Evolutionary conservation across 2,797 vertebrate genomes (phyloP).

Genomic region (Phataginus tetradactyla): DNA sequence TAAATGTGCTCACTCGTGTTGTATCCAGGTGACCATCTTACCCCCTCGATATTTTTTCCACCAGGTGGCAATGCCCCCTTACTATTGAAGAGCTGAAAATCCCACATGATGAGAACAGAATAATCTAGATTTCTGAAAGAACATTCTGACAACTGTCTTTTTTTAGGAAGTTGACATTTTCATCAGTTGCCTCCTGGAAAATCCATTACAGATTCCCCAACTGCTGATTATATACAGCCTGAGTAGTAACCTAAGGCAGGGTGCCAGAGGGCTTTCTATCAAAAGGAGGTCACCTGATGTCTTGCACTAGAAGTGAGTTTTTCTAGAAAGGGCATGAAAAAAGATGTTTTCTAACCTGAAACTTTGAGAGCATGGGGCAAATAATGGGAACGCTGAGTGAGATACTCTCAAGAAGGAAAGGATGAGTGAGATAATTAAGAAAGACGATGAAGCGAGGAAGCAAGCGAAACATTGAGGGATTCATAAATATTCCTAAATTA

Average conservation of each 20-base stretch:
- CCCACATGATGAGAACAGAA: not conserved
- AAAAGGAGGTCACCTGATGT: not conserved
- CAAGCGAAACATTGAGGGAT: not conserved
- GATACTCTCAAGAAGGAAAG: not conserved
- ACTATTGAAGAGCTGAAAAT: slow-evolving; percentile 49
- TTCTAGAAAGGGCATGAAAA: not conserved
- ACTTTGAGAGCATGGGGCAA: not conserved
- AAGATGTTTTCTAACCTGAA: not conserved
- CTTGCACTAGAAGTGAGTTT: not conserved
- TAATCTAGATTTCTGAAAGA: slow-evolving; percentile 38
- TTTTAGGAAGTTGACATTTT: slow-evolving; percentile 28
- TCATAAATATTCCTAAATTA: not conserved
- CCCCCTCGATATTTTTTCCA: slow-evolving; percentile 73
- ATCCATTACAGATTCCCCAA: not conserved
- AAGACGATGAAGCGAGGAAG: not conserved
- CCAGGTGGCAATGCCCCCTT: slow-evolving; percentile 79
- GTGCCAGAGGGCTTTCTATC: not conserved
- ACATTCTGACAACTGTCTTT: slow-evolving; percentile 44
- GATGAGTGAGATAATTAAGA: not conserved
- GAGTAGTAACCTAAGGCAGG: not conserved
- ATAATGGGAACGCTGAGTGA: not conserved
- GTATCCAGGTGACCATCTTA: slow-evolving; percentile 50
- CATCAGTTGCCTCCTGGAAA: slow-evolving; percentile 19
- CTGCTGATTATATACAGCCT: not conserved
- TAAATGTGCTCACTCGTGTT: not conserved